Percentiles rank a stretch among this genome's conserved stretches.
These are phyloP conservation scores for Nephila pilipes DNA, from an alignment of 1,140 invertebrate genomes.

Conservation along the genomic window DNA sequence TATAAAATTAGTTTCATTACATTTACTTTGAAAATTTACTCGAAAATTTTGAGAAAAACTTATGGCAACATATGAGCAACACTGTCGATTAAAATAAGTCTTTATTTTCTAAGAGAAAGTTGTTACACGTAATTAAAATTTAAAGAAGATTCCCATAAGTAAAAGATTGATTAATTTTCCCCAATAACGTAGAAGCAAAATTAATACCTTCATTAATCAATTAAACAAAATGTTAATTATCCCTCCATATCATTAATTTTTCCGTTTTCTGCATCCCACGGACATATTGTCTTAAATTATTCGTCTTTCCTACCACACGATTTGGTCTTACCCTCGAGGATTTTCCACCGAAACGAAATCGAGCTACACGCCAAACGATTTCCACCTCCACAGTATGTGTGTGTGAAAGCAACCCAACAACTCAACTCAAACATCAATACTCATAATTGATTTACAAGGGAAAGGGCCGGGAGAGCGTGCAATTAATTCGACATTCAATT, in stretches of 20 bases:
- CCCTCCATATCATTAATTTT: neutral
- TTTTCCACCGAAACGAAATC: neutral
- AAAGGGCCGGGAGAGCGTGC: neutral
- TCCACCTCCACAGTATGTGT: neutral
- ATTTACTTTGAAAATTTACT: too few relatives aligned
- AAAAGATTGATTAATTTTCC: neutral
- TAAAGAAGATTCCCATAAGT: too few relatives aligned
- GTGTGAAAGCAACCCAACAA: slow-evolving; percentile 18
- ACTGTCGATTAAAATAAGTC: too few relatives aligned
- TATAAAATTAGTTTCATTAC: too few relatives aligned
- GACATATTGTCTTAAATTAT: neutral
- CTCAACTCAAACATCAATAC: slow-evolving; percentile 50
- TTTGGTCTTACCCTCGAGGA: neutral
- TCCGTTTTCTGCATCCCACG: neutral
- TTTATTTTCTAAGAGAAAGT: too few relatives aligned
- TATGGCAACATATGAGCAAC: too few relatives aligned
- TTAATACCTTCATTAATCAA: neutral
- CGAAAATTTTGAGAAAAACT: too few relatives aligned
- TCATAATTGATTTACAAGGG: slow-evolving; percentile 47
- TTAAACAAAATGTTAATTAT: neutral
- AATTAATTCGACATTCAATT: slow-evolving; percentile 58
- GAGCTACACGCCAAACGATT: slow-evolving; percentile 11
- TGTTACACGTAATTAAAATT: too few relatives aligned
- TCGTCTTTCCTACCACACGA: neutral
- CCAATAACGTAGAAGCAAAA: neutral